A percentile compares a stretch with the other conserved stretches of the same genome.
Evolutionary conservation across 2,113 vertebrate genomes (phyloP).

Genomic region (Sarotherodon lohbergeri): DNA sequence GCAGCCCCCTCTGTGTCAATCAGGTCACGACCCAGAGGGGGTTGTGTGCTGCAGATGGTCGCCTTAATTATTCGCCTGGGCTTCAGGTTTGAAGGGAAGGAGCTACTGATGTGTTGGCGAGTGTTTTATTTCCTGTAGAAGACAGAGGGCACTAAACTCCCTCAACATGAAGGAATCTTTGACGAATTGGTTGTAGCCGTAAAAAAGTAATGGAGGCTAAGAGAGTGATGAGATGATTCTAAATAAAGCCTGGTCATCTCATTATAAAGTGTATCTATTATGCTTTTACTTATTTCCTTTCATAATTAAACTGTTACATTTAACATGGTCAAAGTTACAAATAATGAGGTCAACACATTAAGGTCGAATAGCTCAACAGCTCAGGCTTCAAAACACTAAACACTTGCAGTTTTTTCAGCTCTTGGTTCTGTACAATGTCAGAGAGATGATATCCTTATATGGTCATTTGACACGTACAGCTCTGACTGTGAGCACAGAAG

Average conservation of each 20-base stretch:
- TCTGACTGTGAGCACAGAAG: background rate
- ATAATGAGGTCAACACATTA: background rate
- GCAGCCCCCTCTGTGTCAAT: slow-evolving; percentile 45
- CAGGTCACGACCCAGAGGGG: slow-evolving; percentile 55
- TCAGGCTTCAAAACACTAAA: background rate
- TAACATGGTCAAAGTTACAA: background rate
- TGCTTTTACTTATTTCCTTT: background rate
- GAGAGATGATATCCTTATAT: background rate
- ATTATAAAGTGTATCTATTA: background rate
- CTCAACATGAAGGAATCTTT: background rate
- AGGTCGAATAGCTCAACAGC: background rate
- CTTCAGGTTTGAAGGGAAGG: background rate
- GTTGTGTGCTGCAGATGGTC: slow-evolving; percentile 57
- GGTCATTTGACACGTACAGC: fast-evolving
- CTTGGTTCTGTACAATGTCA: background rate
- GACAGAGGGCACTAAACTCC: background rate
- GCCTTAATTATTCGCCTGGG: slow-evolving; percentile 36
- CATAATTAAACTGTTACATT: background rate
- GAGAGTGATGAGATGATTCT: background rate
- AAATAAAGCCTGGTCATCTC: background rate
- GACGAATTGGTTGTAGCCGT: background rate
- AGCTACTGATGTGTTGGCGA: background rate
- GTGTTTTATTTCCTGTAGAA: background rate
- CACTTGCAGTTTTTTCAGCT: background rate
- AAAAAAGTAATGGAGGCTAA: background rate